A percentile compares a stretch with the other conserved stretches of the same genome.
phyloP scores from a whole-genome alignment of 2,797 vertebrate genomes.

The Poecilia picta region DNA sequence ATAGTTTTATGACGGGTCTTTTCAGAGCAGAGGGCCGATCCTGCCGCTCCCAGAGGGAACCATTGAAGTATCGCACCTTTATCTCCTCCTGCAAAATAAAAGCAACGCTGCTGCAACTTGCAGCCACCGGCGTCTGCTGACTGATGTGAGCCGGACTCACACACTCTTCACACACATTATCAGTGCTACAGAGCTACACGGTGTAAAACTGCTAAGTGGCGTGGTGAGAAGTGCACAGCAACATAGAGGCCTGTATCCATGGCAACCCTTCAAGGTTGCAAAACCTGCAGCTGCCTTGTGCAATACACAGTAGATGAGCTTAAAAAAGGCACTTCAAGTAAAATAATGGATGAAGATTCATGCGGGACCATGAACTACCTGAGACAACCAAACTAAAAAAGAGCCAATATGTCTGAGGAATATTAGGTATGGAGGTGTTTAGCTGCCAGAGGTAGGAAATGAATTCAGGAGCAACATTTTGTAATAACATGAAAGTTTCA shows the following conservation, averaged over 20 bases:
- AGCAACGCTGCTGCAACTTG: background rate
- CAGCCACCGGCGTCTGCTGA: background rate
- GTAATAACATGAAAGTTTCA: background rate
- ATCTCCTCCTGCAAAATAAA: background rate
- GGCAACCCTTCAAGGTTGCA: slow-evolving; percentile 10
- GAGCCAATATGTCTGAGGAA: background rate
- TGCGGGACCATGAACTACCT: background rate
- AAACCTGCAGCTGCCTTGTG: background rate
- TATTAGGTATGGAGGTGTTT: background rate
- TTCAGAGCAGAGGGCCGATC: background rate
- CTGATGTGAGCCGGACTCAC: background rate
- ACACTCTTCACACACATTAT: slow-evolving; percentile 2
- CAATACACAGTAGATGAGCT: background rate
- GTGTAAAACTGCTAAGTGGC: slow-evolving; percentile 16
- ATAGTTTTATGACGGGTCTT: background rate
- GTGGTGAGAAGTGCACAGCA: slow-evolving; percentile 5
- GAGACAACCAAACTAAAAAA: background rate
- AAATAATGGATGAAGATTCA: background rate
- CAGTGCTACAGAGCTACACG: background rate
- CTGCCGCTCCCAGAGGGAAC: background rate
- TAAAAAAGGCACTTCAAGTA: background rate
- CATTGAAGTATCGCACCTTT: background rate
- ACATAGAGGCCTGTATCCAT: slow-evolving; percentile 21
- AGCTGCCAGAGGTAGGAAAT: background rate
- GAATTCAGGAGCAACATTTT: background rate